Percentiles rank a stretch among this genome's conserved stretches.
phyloP scores from a whole-genome alignment of 1,140 invertebrate species.

The Melipona quadrifasciata region DNA sequence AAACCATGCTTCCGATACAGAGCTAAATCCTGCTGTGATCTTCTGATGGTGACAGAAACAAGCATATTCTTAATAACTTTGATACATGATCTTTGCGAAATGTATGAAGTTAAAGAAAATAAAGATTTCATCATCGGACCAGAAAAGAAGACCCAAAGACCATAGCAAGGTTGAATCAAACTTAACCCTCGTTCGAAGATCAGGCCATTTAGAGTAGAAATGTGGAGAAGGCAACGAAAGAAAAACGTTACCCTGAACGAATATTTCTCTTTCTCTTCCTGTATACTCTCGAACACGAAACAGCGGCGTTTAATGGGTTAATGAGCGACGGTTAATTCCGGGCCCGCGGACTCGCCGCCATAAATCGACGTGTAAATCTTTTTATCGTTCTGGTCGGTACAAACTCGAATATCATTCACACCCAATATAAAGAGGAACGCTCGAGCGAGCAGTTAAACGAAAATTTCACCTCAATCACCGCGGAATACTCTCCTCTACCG shows the following conservation, averaged over 20 bases:
- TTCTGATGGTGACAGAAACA: no score
- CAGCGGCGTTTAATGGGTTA: constrained; percentile 33
- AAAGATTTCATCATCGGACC: no score
- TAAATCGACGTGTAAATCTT: constrained; percentile 51
- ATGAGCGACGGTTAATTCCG: constrained; percentile 48
- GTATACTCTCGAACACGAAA: not conserved
- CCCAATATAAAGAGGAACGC: constrained; percentile 26
- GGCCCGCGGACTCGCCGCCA: constrained; percentile 5
- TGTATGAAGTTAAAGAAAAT: no score
- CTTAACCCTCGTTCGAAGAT: not conserved
- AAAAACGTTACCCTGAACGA: not conserved
- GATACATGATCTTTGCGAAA: no score
- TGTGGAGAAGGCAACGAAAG: not conserved
- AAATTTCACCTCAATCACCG: not conserved
- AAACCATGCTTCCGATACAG: not conserved
- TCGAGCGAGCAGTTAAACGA: not conserved
- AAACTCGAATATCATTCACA: constrained; percentile 50
- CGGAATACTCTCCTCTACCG: not conserved
- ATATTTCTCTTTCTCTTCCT: not conserved
- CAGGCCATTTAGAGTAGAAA: not conserved
- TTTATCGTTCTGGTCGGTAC: constrained; percentile 40
- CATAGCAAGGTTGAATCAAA: not conserved
- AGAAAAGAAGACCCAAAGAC: no score
- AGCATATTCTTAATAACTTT: no score
- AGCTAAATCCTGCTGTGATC: no score